Conservation (phyloP, 2,888 invertebrate genomes). For the Tricholauxania praeusta region DNA sequence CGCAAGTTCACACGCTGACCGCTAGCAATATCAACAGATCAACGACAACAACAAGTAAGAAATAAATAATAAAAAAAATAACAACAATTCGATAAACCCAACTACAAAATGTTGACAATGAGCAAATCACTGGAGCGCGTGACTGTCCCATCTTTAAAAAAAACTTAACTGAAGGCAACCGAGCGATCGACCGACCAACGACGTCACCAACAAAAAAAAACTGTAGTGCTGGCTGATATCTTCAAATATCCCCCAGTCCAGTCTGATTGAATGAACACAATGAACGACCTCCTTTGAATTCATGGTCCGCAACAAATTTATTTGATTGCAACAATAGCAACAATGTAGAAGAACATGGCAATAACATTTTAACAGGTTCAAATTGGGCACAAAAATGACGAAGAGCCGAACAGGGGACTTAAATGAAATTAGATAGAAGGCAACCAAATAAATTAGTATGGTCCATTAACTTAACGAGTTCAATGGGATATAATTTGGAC, state of each 20-base stretch:
- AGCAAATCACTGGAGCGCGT: constrained; percentile 23
- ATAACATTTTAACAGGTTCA: constrained; percentile 6
- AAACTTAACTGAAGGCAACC: background rate
- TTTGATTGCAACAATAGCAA: constrained; percentile 10
- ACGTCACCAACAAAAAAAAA: background rate
- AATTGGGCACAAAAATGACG: background rate
- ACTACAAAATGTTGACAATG: background rate
- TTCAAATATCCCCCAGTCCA: background rate
- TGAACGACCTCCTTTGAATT: constrained; percentile 11
- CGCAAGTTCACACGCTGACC: constrained; percentile 14
- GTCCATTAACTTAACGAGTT: background rate
- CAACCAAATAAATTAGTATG: background rate
- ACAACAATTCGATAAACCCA: background rate
- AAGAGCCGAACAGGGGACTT: background rate
- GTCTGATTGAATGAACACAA: background rate
- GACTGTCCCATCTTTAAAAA: background rate
- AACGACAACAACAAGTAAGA: background rate
- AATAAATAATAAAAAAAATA: too few relatives aligned
- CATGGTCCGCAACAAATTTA: constrained; percentile 9
- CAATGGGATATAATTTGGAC: background rate
- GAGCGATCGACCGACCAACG: background rate
- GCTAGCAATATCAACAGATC: constrained; percentile 4
- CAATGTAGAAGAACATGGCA: background rate
- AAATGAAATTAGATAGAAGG: background rate
- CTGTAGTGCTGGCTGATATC: background rate